Base-by-base conservation (phyloP, 2,113 vertebrate species). In the Amia ocellicauda region DNA sequence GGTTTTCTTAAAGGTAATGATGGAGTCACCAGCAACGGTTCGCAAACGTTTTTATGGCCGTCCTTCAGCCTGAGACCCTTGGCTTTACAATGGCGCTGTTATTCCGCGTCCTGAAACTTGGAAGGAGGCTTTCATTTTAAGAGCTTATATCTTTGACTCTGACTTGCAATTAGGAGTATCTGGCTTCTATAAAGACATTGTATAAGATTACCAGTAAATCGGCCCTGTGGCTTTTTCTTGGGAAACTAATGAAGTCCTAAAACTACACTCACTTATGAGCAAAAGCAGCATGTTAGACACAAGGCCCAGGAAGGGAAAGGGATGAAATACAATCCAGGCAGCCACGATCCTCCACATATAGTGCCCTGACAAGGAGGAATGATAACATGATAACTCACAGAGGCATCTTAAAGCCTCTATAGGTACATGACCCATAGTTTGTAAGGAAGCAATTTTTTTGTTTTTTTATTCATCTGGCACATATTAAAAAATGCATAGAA, bases 341-440 rank as follows among this genome's bases (percentile, higher is more conserved):
- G 89, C 90, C 90, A 86, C 89, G 86, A 92, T 92, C 90, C 85
- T 89, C 90, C 80, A 79, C 88, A 91, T 94, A 94, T 92, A 90
- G 90, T 83, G 87, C 83, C 85, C 88, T 96, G 93, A 92, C 93
- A 93, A 87, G 78, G 80, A 85, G 90, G 90, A 93, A 90, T 92
- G 93, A 93, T 92, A 88, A 91, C 90, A 90, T 90, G 90, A 93
- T 95, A 93, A 93, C 92, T 94, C 91, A 93, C 78, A 77, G 89
- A 84, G 80, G 89, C 86, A 89, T 90, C 90, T 80, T 85, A 73
- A 82, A 92, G 83, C 83, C 84, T 87, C 80, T 85, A 69, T 86
- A 94, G 91, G 89, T 92, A 92, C 88, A 89, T 88, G 91, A 93
- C 92, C 91, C 86, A 78, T 75, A 86, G 85, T 89, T 89, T 88